Conservation (phyloP, 2,797 vertebrate species). For the Acropternis orthonyx region DNA sequence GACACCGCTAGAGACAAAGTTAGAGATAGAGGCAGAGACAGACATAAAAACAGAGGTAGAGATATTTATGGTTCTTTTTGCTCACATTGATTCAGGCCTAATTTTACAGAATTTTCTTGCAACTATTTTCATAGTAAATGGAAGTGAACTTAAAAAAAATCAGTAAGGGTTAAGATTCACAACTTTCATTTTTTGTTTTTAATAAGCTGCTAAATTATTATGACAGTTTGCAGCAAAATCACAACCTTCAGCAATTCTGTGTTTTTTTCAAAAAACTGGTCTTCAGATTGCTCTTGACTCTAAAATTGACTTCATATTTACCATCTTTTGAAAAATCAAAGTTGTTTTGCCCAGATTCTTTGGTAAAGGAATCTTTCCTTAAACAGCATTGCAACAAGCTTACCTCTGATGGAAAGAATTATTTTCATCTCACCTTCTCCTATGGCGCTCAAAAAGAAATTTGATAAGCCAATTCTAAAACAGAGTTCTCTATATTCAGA, state of each 20-base stretch:
- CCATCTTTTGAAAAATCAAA: neutral
- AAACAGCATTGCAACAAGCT: neutral
- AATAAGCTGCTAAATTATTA: neutral
- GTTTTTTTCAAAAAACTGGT: neutral
- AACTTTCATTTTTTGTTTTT: neutral
- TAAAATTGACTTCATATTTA: neutral
- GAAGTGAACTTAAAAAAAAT: neutral
- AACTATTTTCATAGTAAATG: neutral
- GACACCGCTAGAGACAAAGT: neutral
- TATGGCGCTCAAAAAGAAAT: neutral
- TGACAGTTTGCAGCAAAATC: neutral
- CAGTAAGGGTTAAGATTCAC: neutral
- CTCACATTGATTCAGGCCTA: neutral
- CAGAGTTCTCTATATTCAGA: neutral
- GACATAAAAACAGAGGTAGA: neutral
- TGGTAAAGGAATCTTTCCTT: neutral
- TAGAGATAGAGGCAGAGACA: neutral
- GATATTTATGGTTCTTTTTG: neutral
- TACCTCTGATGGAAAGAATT: neutral
- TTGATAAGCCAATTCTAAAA: neutral
- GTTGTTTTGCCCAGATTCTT: neutral
- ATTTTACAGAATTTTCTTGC: neutral
- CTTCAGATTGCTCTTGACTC: neutral
- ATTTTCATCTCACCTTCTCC: neutral
- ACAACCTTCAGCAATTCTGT: neutral